Conservation (phyloP, 2,888 invertebrate species). For the Ellobium chinense region DNA sequence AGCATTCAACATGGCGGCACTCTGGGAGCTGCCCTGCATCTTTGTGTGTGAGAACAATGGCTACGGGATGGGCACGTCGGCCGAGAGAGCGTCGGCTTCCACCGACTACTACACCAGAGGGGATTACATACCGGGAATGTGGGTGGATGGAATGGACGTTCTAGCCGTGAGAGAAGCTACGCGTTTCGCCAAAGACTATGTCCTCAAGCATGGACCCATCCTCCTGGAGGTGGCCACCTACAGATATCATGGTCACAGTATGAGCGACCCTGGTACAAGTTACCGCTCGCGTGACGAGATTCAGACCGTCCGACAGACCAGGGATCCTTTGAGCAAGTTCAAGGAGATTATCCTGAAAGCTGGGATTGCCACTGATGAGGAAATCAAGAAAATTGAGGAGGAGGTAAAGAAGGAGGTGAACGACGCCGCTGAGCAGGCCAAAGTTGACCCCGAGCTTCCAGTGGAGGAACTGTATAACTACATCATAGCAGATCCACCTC, state of each 20-base stretch:
- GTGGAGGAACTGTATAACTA: slow-evolving; percentile 88
- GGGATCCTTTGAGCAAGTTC: slow-evolving; percentile 98
- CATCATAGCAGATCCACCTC: slow-evolving; percentile 85
- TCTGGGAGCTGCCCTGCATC: slow-evolving; percentile 95
- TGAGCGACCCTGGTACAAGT: slow-evolving; percentile 98
- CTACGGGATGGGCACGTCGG: slow-evolving; percentile 98
- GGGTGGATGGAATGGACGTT: slow-evolving; percentile 99
- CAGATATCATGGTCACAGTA: slow-evolving; percentile 97
- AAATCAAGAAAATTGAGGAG: slow-evolving; percentile 94
- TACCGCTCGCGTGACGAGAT: slow-evolving; percentile 94
- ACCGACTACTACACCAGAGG: slow-evolving; percentile 95
- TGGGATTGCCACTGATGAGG: slow-evolving; percentile 89
- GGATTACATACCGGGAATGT: slow-evolving; percentile 96
- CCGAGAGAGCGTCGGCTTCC: slow-evolving; percentile 90
- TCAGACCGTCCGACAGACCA: slow-evolving; percentile 96
- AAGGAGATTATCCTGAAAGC: slow-evolving; percentile 91
- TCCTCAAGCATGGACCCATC: slow-evolving; percentile 91
- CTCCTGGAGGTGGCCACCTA: slow-evolving; percentile 97
- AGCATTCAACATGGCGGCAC: slow-evolving; percentile 95
- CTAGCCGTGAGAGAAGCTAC: slow-evolving; percentile 92
- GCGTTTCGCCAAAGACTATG: slow-evolving; percentile 90
- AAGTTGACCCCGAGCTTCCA: slow-evolving; percentile 88
- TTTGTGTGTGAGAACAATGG: slow-evolving; percentile 99
- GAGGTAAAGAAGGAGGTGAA: slow-evolving; percentile 93
- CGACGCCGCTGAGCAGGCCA: slow-evolving; percentile 88